phyloP scores from a whole-genome alignment of 2,888 invertebrate species.

The Agapetus fuscipes region DNA sequence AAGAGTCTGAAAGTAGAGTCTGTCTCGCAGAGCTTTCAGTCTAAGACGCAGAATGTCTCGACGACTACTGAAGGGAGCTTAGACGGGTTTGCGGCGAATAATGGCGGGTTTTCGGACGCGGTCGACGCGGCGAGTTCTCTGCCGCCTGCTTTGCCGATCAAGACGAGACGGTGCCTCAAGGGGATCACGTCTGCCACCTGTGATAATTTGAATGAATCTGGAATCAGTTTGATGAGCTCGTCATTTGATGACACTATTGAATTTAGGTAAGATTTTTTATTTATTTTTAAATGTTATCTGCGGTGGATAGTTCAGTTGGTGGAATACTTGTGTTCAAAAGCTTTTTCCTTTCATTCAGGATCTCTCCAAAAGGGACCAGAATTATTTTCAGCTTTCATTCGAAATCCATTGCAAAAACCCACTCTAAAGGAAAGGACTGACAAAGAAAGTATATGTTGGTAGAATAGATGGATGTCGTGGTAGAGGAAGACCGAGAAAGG shows the following conservation, averaged over 20 bases:
- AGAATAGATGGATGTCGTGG: too few species aligned
- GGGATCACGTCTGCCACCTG: constrained; percentile 42
- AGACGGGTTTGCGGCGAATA: constrained; percentile 4
- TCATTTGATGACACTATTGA: constrained; percentile 17
- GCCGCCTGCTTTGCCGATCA: constrained; percentile 54
- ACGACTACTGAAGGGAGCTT: constrained; percentile 4
- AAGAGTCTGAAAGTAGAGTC: constrained; percentile 15
- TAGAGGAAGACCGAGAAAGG: too few species aligned
- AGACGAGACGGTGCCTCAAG: constrained; percentile 42
- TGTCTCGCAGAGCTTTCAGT: constrained; percentile 10
- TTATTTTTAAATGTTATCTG: too few species aligned
- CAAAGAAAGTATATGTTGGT: too few species aligned
- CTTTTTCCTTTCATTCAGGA: too few species aligned
- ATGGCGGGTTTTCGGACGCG: constrained; percentile 4
- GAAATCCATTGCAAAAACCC: too few species aligned
- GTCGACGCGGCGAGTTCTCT: constrained; percentile 16
- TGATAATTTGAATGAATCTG: constrained; percentile 21
- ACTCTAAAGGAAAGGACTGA: too few species aligned
- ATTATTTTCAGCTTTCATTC: too few species aligned
- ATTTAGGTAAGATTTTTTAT: constrained; percentile 16
- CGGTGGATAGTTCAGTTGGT: too few species aligned
- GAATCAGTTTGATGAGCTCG: constrained; percentile 7
- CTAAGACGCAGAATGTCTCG: constrained; percentile 11
- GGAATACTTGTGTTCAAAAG: too few species aligned
- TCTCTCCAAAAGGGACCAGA: too few species aligned